Percentiles rank a stretch among this genome's conserved stretches.
These are phyloP conservation scores for Seladonia tumulorum DNA, from an alignment of 2,888 invertebrate species.

Conservation along the genomic window DNA sequence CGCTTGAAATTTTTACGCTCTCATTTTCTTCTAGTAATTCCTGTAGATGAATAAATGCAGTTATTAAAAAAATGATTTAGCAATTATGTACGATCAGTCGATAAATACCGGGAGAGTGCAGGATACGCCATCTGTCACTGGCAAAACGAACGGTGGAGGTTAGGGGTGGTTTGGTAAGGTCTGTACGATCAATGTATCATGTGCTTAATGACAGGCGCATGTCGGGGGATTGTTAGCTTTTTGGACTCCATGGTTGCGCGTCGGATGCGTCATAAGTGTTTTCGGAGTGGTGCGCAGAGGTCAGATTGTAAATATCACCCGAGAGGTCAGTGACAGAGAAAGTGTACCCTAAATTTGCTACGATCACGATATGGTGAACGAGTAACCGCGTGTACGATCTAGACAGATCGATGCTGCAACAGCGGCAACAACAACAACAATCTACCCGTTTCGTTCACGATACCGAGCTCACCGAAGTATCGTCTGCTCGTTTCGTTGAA, in stretches of 20 bases:
- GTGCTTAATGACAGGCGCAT: slow-evolving; percentile 36
- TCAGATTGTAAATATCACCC: slow-evolving; percentile 57
- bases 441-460: slow-evolving; percentile 55
- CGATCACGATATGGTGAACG: slow-evolving; percentile 59
- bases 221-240: slow-evolving; percentile 55
- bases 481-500: slow-evolving; percentile 55
- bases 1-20: too few species aligned
- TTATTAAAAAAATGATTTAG: background rate
- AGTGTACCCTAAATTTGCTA: slow-evolving; percentile 16
- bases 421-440: slow-evolving; percentile 68
- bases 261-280: slow-evolving; percentile 60
- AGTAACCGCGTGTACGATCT: slow-evolving; percentile 63
- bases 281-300: slow-evolving; percentile 37
- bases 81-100: background rate
- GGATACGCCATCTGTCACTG: slow-evolving; percentile 59
- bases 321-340: slow-evolving; percentile 57
- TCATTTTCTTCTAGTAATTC: background rate
- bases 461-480: slow-evolving; percentile 56
- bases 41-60: background rate
- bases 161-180: slow-evolving; percentile 38
- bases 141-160: background rate
- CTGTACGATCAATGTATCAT: slow-evolving; percentile 33
- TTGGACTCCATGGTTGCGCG: slow-evolving; percentile 63
- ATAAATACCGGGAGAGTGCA: background rate
- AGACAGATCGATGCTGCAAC: slow-evolving; percentile 75